Conservation (phyloP, 2,888 invertebrate species). For the Clusia tigrina region DNA sequence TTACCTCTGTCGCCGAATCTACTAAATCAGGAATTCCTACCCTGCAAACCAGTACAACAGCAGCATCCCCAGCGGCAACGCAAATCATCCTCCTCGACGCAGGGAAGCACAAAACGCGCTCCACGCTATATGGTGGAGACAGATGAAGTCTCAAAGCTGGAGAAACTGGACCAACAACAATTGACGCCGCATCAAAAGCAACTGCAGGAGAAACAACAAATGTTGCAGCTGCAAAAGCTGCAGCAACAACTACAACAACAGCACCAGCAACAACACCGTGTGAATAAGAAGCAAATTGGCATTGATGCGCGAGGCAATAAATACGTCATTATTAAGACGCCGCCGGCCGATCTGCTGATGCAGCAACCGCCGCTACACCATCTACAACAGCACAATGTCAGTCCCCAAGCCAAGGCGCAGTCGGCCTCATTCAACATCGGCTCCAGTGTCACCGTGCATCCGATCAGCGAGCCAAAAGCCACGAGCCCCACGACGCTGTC, state of each 20-base stretch:
- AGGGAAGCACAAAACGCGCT: no score
- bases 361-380: conserved; percentile 19
- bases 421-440: conserved; percentile 19
- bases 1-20: no score
- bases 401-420: conserved; percentile 17
- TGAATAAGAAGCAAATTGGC: conserved; percentile 44
- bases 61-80: conserved; percentile 24
- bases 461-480: background rate
- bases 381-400: conserved; percentile 21
- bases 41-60: conserved; percentile 16
- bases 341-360: conserved; percentile 35
- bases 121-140: no score
- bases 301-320: conserved; percentile 60
- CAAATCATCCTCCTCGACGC: conserved; percentile 15
- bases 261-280: conserved; percentile 25
- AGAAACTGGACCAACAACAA: no score
- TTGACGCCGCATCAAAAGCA: conserved; percentile 30
- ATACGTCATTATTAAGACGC: conserved; percentile 47
- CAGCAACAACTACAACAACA: conserved; percentile 27
- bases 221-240: conserved; percentile 32
- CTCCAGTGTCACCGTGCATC: background rate
- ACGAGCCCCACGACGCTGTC: background rate
- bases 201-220: no score
- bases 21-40: background rate
- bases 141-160: no score